These are phyloP conservation scores for Trichopoda pennipes DNA, from an alignment of 2,888 invertebrate species.

Conservation along the genomic window DNA sequence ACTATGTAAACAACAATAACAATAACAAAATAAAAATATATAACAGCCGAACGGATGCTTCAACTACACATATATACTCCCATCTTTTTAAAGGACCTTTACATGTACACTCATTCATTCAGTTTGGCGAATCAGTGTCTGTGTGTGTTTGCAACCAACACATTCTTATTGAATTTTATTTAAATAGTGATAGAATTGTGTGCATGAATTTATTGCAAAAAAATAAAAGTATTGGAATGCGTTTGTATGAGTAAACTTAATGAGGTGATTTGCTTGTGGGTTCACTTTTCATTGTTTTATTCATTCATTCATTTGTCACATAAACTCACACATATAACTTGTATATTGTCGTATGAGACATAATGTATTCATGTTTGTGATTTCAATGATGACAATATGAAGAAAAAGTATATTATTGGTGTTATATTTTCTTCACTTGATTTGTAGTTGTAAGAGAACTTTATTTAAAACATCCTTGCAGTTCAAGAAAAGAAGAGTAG, in stretches of 20 bases:
- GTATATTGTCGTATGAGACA: not conserved
- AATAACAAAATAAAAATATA: constrained; percentile 34
- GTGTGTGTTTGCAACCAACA: not conserved
- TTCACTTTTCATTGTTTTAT: constrained; percentile 28
- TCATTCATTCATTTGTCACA: constrained; percentile 34
- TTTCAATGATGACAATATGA: constrained; percentile 25
- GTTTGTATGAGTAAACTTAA: constrained; percentile 8
- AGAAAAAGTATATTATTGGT: constrained; percentile 9
- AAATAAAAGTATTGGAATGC: not conserved
- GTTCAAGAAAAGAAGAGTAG: too few relatives aligned
- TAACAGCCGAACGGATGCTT: constrained; percentile 48
- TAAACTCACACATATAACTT: not conserved
- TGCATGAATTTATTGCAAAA: constrained; percentile 47
- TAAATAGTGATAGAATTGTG: not conserved
- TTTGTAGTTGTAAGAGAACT: constrained; percentile 46
- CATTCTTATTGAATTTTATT: constrained; percentile 3
- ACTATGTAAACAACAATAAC: constrained; percentile 29
- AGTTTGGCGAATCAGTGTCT: too few relatives aligned
- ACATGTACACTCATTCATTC: not conserved
- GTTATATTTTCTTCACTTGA: constrained; percentile 20
- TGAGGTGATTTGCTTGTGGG: constrained; percentile 55
- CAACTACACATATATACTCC: constrained; percentile 31
- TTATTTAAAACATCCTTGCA: not conserved
- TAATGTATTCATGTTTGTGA: constrained; percentile 11
- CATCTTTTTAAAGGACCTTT: not conserved